These are phyloP conservation scores for Diorhabda sublineata DNA, from an alignment of 1,140 invertebrate genomes.

Conservation along the genomic window DNA sequence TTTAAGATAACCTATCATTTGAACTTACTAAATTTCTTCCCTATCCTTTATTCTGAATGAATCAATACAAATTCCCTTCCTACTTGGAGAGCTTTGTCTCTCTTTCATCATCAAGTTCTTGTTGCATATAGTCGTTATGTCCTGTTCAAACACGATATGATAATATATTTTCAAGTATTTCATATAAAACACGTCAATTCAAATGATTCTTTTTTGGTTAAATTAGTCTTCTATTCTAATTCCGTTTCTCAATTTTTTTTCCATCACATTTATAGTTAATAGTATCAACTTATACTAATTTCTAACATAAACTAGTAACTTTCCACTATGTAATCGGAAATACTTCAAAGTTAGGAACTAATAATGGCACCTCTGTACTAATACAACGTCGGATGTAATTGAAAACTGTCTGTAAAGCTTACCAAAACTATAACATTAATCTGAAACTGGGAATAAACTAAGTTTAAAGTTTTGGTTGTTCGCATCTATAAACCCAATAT, in stretches of 20 bases:
- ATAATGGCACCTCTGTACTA: neutral
- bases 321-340: neutral
- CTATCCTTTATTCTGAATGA: too few species aligned
- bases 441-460: neutral
- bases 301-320: neutral
- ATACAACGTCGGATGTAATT: neutral
- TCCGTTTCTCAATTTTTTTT: neutral
- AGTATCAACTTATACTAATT: slow-evolving; percentile 3
- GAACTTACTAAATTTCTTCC: too few species aligned
- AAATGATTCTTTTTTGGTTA: too few species aligned
- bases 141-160: too few species aligned
- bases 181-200: too few species aligned
- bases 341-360: slow-evolving; percentile 1
- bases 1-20: too few species aligned
- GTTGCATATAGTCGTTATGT: too few species aligned
- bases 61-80: too few species aligned
- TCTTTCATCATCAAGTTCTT: too few species aligned
- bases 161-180: too few species aligned
- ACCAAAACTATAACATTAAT: slow-evolving; percentile 1
- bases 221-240: neutral
- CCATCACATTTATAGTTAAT: neutral
- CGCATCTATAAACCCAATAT: neutral
- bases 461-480: neutral
- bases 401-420: neutral
- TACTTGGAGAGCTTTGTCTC: too few species aligned